These are phyloP conservation scores for Parelbella ahira DNA, from an alignment of 2,888 invertebrate genomes.

Conservation along the genomic window DNA sequence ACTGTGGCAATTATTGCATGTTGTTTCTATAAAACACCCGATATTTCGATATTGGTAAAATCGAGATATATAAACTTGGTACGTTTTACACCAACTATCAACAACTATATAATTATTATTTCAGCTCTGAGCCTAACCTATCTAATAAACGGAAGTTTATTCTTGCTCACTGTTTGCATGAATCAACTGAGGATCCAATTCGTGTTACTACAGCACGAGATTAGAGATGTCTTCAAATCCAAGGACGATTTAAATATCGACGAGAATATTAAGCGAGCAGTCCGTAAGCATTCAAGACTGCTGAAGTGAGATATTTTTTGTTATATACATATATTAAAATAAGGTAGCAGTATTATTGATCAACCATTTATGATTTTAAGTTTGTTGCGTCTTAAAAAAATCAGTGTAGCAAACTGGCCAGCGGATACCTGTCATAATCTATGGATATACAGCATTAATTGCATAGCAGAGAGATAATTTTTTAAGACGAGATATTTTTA, in stretches of 20 bases:
- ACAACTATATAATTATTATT: neutral
- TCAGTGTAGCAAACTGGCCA: no score
- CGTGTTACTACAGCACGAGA: conserved; percentile 30
- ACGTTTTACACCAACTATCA: neutral
- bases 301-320: conserved; percentile 27
- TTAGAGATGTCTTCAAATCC: conserved; percentile 27
- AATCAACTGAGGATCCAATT: conserved; percentile 30
- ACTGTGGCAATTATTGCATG: no score
- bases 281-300: conserved; percentile 27
- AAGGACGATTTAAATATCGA: conserved; percentile 18
- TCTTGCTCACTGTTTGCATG: conserved; percentile 30
- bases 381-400: no score
- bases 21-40: no score
- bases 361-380: no score
- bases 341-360: no score
- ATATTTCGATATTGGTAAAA: no score
- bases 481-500: no score
- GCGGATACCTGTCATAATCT: no score
- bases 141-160: conserved; percentile 27
- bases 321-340: neutral
- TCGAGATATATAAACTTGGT: no score
- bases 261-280: conserved; percentile 20
- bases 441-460: no score
- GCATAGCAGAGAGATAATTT: no score
- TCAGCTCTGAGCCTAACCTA: conserved; percentile 26